A percentile compares a stretch with the other conserved stretches of the same genome.
These are phyloP conservation scores for Atractosteus spatula DNA, from an alignment of 2,113 vertebrate species.

Conservation along the genomic window DNA sequence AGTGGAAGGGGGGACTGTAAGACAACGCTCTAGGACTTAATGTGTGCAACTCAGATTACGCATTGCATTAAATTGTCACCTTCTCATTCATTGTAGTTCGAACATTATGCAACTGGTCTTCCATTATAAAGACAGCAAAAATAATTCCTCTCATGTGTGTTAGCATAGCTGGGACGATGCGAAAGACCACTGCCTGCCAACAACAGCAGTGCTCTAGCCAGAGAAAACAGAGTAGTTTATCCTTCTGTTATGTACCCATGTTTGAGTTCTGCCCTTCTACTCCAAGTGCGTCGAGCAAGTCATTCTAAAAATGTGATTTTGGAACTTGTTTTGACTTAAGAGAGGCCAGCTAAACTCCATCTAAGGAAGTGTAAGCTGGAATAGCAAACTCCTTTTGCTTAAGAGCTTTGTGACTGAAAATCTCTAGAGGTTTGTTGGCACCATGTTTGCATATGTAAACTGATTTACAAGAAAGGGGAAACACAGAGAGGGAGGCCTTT, in stretches of 20 bases:
- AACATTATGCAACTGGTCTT: not conserved
- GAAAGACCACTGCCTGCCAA: not conserved
- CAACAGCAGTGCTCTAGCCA: not conserved
- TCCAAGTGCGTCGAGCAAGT: not conserved
- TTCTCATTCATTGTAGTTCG: not conserved
- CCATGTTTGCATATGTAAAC: too few species aligned
- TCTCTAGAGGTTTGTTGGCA: not conserved
- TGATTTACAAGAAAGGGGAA: too few species aligned
- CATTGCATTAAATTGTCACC: not conserved
- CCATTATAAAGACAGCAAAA: not conserved
- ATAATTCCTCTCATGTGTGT: not conserved
- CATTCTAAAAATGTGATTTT: slow-evolving; percentile 4
- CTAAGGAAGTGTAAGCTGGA: slow-evolving; percentile 63
- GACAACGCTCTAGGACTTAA: not conserved
- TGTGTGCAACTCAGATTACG: not conserved
- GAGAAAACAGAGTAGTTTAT: slow-evolving; percentile 4
- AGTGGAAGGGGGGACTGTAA: not conserved
- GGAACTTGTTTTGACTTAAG: slow-evolving; percentile 27
- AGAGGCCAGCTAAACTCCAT: slow-evolving; percentile 64
- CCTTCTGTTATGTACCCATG: not conserved
- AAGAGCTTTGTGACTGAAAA: not conserved
- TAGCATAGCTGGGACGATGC: not conserved
- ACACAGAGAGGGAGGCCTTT: too few species aligned
- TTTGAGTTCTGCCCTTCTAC: not conserved
- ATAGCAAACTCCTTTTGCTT: slow-evolving; percentile 43